These are phyloP conservation scores for Eupithecia subumbrata DNA, from an alignment of 2,888 invertebrate genomes.

Conservation along the genomic window DNA sequence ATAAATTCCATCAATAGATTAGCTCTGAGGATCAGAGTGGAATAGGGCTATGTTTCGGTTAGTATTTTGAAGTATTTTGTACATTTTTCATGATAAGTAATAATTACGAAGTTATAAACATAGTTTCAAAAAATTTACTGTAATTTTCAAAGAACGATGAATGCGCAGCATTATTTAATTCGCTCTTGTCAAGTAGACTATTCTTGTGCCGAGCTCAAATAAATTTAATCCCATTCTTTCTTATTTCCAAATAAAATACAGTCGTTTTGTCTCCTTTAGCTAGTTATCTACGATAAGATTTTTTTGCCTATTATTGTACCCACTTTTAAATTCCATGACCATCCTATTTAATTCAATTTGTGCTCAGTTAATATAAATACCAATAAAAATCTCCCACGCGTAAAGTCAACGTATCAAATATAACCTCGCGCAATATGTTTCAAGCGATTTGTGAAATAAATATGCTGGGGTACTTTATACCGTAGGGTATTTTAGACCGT, in stretches of 20 bases:
- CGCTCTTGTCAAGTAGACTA: no score
- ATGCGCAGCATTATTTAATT: no score
- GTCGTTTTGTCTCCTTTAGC: not conserved
- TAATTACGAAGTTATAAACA: no score
- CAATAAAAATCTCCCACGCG: conserved; percentile 64
- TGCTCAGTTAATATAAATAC: conserved; percentile 18
- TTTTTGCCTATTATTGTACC: not conserved
- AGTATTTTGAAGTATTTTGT: no score
- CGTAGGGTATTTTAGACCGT: conserved; percentile 43
- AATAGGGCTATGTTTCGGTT: no score
- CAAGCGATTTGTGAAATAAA: conserved; percentile 72
- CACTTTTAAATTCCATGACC: not conserved
- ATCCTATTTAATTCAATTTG: not conserved
- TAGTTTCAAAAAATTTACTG: no score
- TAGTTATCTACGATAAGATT: not conserved
- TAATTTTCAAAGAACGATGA: no score
- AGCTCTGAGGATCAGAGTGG: no score
- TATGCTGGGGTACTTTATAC: conserved; percentile 68
- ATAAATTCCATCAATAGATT: no score
- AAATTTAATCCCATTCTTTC: no score
- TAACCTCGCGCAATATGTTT: conserved; percentile 74
- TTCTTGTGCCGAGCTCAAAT: no score
- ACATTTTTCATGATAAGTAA: no score
- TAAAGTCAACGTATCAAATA: conserved; percentile 68
- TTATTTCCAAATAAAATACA: not conserved